phyloP scores from a whole-genome alignment of 2,888 invertebrate genomes.

The Coleophora deauratella region DNA sequence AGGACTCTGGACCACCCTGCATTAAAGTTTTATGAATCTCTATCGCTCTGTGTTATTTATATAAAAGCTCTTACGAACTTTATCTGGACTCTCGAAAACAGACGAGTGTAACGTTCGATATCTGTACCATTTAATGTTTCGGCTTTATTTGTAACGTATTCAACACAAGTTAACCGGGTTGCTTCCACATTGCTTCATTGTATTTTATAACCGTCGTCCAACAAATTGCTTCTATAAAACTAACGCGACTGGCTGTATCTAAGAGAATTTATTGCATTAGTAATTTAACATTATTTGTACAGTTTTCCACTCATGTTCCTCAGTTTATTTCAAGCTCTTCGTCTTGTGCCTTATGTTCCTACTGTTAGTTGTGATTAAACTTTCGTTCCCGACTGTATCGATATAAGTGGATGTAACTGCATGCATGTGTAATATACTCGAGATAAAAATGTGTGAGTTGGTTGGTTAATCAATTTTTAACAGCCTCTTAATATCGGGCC shows the following conservation, averaged over 20 bases:
- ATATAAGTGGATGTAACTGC: conserved; percentile 24
- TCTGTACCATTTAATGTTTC: conserved; percentile 33
- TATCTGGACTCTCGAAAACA: conserved; percentile 52
- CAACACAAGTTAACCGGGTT: neutral
- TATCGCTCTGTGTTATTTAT: conserved; percentile 20
- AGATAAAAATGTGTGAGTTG: conserved; percentile 48
- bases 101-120: conserved; percentile 45
- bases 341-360: too few relatives aligned
- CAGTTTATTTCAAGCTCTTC: too few relatives aligned
- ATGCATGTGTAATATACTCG: conserved; percentile 43
- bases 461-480: conserved; percentile 34
- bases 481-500: neutral
- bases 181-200: conserved; percentile 1
- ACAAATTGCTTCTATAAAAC: too few relatives aligned
- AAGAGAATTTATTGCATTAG: too few relatives aligned
- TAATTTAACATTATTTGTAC: too few relatives aligned
- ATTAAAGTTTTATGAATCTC: conserved; percentile 1
- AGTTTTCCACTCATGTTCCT: too few relatives aligned
- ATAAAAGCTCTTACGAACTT: conserved; percentile 32
- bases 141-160: conserved; percentile 1
- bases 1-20: conserved; percentile 2
- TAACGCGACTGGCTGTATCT: too few relatives aligned
- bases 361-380: neutral
- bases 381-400: too few relatives aligned
- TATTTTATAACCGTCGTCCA: neutral